These are phyloP conservation scores for Acrossocheilus wenchowensis DNA, from an alignment of 2,797 vertebrate species.

Conservation along the genomic window DNA sequence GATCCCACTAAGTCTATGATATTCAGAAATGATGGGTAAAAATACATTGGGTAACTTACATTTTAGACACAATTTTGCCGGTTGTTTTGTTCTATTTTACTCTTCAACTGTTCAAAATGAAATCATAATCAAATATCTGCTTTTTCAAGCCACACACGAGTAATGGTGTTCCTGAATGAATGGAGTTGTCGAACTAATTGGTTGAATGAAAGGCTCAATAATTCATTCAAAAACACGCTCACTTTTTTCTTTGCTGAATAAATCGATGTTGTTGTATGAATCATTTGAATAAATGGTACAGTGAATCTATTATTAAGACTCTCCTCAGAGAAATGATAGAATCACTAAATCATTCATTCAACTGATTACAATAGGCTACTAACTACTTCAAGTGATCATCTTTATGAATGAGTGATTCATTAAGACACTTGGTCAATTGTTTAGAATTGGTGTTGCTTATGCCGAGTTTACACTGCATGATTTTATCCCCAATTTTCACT, in stretches of 20 bases:
- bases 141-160: background rate
- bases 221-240: background rate
- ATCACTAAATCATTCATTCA: background rate
- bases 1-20: background rate
- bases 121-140: background rate
- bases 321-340: background rate
- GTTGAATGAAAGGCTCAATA: background rate
- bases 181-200: background rate
- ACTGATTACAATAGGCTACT: background rate
- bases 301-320: background rate
- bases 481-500: too few species aligned
- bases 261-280: background rate
- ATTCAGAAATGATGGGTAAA: background rate
- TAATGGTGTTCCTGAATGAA: background rate
- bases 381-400: background rate
- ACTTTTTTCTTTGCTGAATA: background rate
- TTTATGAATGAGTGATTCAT: background rate
- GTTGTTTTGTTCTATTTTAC: background rate
- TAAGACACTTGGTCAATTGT: background rate
- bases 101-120: background rate
- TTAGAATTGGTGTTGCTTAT: background rate
- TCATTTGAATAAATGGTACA: background rate
- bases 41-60: background rate
- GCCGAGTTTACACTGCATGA: too few species aligned
- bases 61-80: background rate